phyloP scores from a whole-genome alignment of 2,113 vertebrate species.

The Atrichornis clamosus region DNA sequence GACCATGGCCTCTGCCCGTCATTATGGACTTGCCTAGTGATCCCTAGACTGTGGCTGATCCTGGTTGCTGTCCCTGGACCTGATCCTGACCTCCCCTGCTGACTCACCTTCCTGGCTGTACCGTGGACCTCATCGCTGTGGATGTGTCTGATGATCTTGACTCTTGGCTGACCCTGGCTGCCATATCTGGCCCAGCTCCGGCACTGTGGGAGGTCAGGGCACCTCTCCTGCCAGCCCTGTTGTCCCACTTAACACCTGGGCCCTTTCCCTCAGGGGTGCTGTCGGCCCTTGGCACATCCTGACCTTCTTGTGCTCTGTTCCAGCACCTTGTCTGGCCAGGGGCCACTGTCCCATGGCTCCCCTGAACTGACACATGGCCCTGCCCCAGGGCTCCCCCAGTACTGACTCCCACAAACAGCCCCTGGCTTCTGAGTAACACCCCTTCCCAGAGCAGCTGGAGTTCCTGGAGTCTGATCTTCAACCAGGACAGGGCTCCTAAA shows the following conservation, averaged over 20 bases:
- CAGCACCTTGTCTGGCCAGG: fast-evolving
- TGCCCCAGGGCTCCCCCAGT: not conserved
- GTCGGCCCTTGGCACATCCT: not conserved
- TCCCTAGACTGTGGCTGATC: not conserved
- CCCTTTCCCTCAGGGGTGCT: no score
- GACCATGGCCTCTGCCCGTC: not conserved
- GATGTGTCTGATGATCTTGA: not conserved
- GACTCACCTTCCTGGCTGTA: not conserved
- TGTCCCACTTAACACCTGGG: not conserved
- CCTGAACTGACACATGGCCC: not conserved
- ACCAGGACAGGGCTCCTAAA: not conserved
- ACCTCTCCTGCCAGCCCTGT: not conserved
- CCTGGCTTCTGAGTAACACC: not conserved
- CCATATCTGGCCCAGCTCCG: not conserved
- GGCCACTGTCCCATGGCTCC: not conserved
- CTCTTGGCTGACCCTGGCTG: not conserved
- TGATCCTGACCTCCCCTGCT: not conserved
- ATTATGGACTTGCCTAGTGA: not conserved
- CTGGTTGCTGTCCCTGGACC: not conserved
- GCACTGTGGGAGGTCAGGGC: not conserved
- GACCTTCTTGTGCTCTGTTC: not conserved
- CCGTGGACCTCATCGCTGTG: not conserved
- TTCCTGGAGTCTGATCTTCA: not conserved
- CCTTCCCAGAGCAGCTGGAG: not conserved
- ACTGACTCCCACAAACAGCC: not conserved